Evolutionary conservation across 2,888 invertebrate genomes (phyloP), one percentile per base, ranked within the genome.

Genomic region (Orchesellides sinensis): DNA sequence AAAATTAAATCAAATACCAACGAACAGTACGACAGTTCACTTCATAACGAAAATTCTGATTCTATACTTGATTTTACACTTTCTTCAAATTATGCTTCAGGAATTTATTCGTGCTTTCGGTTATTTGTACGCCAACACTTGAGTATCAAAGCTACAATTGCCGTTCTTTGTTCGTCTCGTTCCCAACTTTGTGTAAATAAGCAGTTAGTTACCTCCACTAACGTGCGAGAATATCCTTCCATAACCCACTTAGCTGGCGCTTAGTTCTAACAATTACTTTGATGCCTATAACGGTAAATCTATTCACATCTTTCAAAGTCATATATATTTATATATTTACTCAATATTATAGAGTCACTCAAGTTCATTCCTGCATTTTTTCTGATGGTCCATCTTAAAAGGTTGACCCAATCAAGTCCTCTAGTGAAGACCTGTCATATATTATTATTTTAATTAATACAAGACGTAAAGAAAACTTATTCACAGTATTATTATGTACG

Each of bases 301-400:
- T 74, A 74, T 65, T 49, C 74, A 74, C 74, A 74, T 47, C 74
- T 61, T 21, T 69, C 59, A 69, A 75, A 69, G 68, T 52, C 52
- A 25, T 54, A 75, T 66, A 66, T 35, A 75, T 54, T 66, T n/a
- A n/a, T n/a, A n/a, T n/a, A n/a, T n/a, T 25, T 27, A 29, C 27
- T 69, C 63, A 68, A 29, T 65, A 77, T 65, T 68, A 74, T 63
- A 75, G 61, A 78, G 59, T 70, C 63, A 70, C 70, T 70, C 61
- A 70, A 29, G 49, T 79, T 79, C 40, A 69, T 49, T 79, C 78
- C 78, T 79, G 78, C 70, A 79, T 79, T 79, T 78, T 68, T 61
- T 66, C 54, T 80, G 79, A 72, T 80, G 79, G 79, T 80, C 79
- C 79, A 72, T 80, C 79, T 80, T 72, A 72, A 75, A 72, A 72